Evolutionary conservation across 2,888 invertebrate species (phyloP).

Genomic region (Operophtera brumata): DNA sequence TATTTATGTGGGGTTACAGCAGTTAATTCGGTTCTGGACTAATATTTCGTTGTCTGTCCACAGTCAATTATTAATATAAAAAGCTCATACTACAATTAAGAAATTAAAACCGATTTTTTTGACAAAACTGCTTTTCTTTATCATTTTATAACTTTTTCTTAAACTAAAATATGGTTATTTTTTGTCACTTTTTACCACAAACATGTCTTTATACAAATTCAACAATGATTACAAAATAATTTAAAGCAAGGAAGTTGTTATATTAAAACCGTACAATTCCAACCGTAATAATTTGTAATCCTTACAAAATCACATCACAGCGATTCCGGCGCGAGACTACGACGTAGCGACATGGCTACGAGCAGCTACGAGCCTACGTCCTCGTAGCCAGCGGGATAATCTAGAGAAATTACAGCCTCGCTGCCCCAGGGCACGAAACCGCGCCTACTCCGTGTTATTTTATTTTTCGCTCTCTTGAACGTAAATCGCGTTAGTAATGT

Average conservation of each 20-base stretch:
- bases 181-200: no score
- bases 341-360: conserved; percentile 57
- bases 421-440: conserved; percentile 64
- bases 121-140: no score
- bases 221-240: no score
- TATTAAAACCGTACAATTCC: conserved; percentile 4
- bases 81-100: no score
- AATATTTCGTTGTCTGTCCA: no score
- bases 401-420: conserved; percentile 71
- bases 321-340: conserved; percentile 55
- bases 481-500: conserved; percentile 37
- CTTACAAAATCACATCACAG: conserved; percentile 24
- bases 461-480: conserved; percentile 77
- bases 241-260: neutral
- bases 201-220: no score
- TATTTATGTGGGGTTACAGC: no score
- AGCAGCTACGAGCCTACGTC: conserved; percentile 48
- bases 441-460: conserved; percentile 76
- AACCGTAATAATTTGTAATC: conserved; percentile 15
- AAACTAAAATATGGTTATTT: no score
- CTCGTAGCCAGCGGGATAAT: conserved; percentile 42
- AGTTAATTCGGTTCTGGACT: no score
- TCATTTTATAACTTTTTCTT: no score
- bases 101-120: no score
- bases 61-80: no score